Percentiles rank a stretch among this genome's conserved stretches.
Evolutionary conservation across 2,113 vertebrate genomes (phyloP).

Genomic region (Aramus guarauna): DNA sequence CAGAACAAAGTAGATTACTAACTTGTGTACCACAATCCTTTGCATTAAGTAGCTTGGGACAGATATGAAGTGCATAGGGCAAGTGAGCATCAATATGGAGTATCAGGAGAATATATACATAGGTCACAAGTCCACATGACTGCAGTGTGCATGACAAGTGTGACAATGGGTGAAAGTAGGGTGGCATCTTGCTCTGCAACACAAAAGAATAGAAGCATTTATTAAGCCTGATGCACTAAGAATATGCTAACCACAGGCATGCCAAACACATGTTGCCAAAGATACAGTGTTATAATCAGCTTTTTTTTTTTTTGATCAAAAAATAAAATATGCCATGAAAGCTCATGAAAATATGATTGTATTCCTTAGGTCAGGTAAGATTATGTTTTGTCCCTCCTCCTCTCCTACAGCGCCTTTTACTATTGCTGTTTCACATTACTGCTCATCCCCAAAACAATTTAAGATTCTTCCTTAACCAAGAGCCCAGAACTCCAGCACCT

Average conservation of each 20-base stretch:
- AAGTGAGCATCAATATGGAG: neutral
- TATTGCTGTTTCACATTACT: neutral
- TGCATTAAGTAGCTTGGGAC: neutral
- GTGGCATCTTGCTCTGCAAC: neutral
- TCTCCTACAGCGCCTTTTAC: neutral
- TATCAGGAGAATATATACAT: rapidly evolving
- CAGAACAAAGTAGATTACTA: neutral
- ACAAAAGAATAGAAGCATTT: neutral
- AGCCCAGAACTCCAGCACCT: neutral
- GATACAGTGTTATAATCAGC: rapidly evolving
- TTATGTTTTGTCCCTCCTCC: neutral
- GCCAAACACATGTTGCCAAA: neutral
- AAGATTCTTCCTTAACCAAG: neutral
- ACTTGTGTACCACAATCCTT: neutral
- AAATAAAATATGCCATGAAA: too few relatives aligned
- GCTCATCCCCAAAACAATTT: neutral
- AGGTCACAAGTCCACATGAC: neutral
- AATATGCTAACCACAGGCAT: neutral
- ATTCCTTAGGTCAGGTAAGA: neutral
- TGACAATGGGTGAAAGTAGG: rapidly evolving
- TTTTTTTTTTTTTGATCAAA: neutral
- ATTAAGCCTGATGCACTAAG: neutral
- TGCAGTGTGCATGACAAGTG: neutral
- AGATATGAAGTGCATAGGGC: neutral
- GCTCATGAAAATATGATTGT: neutral